Evolutionary conservation across 1,140 invertebrate genomes (phyloP).

Genomic region (Panagrolaimus sp.): DNA sequence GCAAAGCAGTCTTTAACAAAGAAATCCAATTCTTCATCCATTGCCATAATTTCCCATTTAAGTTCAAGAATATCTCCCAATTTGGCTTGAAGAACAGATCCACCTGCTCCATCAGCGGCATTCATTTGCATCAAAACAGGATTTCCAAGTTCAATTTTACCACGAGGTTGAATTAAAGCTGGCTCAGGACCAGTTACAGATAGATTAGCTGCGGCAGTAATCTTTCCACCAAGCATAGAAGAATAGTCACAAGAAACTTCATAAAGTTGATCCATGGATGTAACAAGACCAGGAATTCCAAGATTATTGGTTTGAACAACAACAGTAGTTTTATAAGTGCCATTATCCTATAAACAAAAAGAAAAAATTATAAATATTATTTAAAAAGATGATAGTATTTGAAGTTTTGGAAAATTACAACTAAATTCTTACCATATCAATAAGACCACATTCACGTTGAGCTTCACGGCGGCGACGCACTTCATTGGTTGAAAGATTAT

Average conservation of each 20-base stretch:
- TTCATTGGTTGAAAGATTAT: constrained; percentile 33
- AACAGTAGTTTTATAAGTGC: constrained; percentile 57
- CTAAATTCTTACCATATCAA: constrained; percentile 38
- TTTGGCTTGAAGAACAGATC: constrained; percentile 43
- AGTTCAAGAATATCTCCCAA: constrained; percentile 57
- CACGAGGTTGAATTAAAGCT: constrained; percentile 55
- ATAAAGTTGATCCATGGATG: constrained; percentile 58
- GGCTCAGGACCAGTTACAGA: constrained; percentile 55
- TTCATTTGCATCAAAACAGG: constrained; percentile 57
- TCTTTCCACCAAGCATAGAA: constrained; percentile 53
- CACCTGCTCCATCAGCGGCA: constrained; percentile 14
- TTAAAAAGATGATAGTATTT: no score
- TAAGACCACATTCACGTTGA: constrained; percentile 46
- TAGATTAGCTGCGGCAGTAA: constrained; percentile 54
- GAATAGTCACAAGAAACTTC: constrained; percentile 50
- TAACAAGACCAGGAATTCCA: constrained; percentile 57
- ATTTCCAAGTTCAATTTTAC: constrained; percentile 57
- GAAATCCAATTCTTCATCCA: constrained; percentile 58
- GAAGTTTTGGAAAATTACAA: background rate
- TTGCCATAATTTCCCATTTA: constrained; percentile 58
- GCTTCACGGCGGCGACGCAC: constrained; percentile 46
- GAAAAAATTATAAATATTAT: no score
- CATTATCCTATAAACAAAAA: constrained; percentile 44
- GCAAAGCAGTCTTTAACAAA: constrained; percentile 54
- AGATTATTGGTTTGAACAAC: constrained; percentile 58